Conservation (phyloP, 2,113 vertebrate species). For the Dicrurus megarhynchus region DNA sequence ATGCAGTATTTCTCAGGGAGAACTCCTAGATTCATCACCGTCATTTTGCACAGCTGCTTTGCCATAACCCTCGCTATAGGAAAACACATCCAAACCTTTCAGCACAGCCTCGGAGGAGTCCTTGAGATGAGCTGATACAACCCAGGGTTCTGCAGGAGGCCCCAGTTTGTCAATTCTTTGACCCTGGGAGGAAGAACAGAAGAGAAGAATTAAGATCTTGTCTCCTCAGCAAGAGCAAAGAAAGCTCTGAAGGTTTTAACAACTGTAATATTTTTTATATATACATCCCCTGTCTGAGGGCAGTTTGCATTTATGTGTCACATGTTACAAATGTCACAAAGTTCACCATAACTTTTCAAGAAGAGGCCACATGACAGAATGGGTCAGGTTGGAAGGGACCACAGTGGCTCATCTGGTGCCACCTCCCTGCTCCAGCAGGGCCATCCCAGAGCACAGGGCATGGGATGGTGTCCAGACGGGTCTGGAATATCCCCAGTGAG, state of each 20-base stretch:
- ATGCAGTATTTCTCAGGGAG: neutral
- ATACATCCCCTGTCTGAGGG: neutral
- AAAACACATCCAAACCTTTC: conserved; percentile 58
- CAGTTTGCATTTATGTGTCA: neutral
- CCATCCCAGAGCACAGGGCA: accelerated
- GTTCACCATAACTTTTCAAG: neutral
- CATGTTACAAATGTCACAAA: neutral
- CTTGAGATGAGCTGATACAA: conserved; percentile 65
- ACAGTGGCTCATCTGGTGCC: neutral
- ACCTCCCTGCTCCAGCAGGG: neutral
- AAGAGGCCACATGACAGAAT: neutral
- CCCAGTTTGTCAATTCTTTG: conserved; percentile 67
- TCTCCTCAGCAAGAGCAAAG: neutral
- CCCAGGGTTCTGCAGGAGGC: conserved; percentile 68
- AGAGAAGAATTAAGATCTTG: neutral
- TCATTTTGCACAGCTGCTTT: neutral
- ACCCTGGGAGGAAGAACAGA: conserved; percentile 47
- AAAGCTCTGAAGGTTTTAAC: neutral
- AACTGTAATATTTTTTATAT: neutral
- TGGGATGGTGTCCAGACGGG: accelerated
- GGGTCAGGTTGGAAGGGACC: neutral
- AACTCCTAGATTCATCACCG: neutral
- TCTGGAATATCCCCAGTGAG: neutral
- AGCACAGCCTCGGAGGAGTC: conserved; percentile 46
- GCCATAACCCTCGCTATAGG: neutral